Percentiles rank a stretch among this genome's conserved stretches.
Evolutionary conservation across 2,797 vertebrate species (phyloP).

Genomic region (Uromys caudimaculatus): DNA sequence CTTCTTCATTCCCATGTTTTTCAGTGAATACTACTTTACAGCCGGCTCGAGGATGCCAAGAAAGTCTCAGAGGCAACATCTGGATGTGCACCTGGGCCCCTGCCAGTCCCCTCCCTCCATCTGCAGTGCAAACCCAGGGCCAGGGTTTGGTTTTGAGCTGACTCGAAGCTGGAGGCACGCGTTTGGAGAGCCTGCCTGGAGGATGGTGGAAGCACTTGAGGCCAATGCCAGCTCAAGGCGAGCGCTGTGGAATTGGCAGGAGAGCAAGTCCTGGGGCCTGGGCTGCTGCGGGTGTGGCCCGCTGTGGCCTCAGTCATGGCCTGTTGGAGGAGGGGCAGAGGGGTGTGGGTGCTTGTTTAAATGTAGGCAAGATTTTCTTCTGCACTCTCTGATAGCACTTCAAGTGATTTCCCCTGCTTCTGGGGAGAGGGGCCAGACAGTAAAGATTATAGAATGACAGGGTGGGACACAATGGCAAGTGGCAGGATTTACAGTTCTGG

Average conservation of each 20-base stretch:
- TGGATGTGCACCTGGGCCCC: constrained; percentile 76
- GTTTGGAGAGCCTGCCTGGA: constrained; percentile 64
- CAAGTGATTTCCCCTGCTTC: constrained; percentile 32
- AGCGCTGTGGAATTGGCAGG: constrained; percentile 54
- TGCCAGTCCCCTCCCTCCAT: constrained; percentile 73
- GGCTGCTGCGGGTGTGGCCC: constrained; percentile 21
- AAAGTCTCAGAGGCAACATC: constrained; percentile 70
- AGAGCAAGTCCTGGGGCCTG: constrained; percentile 26
- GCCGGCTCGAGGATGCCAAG: constrained; percentile 34
- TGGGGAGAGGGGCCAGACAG: constrained; percentile 18
- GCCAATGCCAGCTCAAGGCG: constrained; percentile 62
- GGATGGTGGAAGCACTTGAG: constrained; percentile 60
- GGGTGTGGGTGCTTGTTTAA: constrained; percentile 43
- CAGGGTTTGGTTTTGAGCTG: constrained; percentile 52
- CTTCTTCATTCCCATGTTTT: not conserved
- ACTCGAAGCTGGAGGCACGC: constrained; percentile 64
- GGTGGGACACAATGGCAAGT: not conserved
- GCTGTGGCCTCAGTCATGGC: not conserved
- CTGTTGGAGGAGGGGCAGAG: constrained; percentile 12
- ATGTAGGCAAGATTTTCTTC: constrained; percentile 67
- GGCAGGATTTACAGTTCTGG: constrained; percentile 1
- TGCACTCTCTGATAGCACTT: constrained; percentile 22
- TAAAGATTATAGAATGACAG: constrained; percentile 7
- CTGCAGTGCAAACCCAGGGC: constrained; percentile 61
- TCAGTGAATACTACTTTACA: constrained; percentile 49